Evolutionary conservation across 2,113 vertebrate genomes (phyloP).

Genomic region (Catharus fuscescens): DNA sequence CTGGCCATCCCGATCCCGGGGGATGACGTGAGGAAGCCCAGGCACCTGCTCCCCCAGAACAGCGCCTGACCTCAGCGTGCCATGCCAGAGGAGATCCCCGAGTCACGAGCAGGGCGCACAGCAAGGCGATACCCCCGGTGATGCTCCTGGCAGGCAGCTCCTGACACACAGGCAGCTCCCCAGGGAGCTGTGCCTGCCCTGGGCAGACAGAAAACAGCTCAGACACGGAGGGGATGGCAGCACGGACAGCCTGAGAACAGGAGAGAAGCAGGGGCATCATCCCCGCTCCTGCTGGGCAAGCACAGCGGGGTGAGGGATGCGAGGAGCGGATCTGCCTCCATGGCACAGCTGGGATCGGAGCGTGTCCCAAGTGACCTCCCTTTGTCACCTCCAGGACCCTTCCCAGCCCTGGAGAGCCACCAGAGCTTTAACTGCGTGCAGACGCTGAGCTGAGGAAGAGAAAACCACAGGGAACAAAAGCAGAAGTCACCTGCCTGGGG

Average conservation of each 20-base stretch:
- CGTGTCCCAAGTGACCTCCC: neutral
- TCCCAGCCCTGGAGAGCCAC: neutral
- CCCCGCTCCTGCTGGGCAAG: rapidly evolving
- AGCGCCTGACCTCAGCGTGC: constrained; percentile 12
- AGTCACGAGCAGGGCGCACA: neutral
- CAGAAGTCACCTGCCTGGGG: neutral
- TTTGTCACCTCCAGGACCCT: neutral
- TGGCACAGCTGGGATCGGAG: neutral
- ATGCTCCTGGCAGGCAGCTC: neutral
- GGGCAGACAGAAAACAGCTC: rapidly evolving
- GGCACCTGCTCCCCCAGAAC: constrained; percentile 41
- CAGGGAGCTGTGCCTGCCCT: neutral
- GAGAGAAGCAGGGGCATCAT: neutral
- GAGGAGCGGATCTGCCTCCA: rapidly evolving
- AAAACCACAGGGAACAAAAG: neutral
- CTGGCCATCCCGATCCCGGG: neutral
- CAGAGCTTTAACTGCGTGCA: neutral
- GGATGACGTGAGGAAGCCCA: neutral
- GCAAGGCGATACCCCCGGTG: constrained; percentile 3
- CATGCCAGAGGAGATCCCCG: constrained; percentile 45
- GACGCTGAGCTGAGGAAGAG: neutral
- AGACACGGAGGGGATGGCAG: neutral
- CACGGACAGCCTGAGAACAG: neutral
- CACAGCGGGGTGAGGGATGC: neutral
- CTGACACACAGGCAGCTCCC: neutral